Evolutionary conservation across 2,113 vertebrate genomes (phyloP).

Genomic region (Megalops atlanticus): DNA sequence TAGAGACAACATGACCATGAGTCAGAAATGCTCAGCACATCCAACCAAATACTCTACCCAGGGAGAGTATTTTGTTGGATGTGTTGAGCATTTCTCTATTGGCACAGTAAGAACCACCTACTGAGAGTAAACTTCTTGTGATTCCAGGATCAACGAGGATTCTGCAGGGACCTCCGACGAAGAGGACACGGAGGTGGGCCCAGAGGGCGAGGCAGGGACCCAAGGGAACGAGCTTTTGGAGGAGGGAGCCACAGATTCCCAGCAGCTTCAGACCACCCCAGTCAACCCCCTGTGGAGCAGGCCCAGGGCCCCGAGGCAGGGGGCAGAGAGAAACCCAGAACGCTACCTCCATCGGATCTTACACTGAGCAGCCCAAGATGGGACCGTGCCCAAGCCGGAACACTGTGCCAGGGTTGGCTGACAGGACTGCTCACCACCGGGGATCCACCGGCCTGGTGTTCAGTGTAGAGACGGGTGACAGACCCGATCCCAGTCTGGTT

Average conservation of each 20-base stretch:
- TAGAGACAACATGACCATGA: background rate
- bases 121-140: background rate
- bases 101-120: background rate
- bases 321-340: constrained; percentile 52
- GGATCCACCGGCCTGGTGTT: too few species aligned
- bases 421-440: too few species aligned
- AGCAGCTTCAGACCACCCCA: background rate
- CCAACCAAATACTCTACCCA: too few species aligned
- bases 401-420: constrained; percentile 8
- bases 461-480: too few species aligned
- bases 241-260: constrained; percentile 33
- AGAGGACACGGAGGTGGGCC: background rate
- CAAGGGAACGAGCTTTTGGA: constrained; percentile 15
- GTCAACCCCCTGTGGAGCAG: background rate
- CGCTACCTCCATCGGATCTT: constrained; percentile 67
- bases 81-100: background rate
- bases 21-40: too few species aligned
- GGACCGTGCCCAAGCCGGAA: too few species aligned
- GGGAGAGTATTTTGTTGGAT: background rate
- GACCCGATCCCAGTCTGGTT: background rate
- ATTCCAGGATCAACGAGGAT: constrained; percentile 53
- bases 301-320: constrained; percentile 28
- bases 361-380: constrained; percentile 44
- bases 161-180: constrained; percentile 12
- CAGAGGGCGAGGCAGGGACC: constrained; percentile 14